Percentiles rank a stretch among this genome's conserved stretches.
phyloP scores from a whole-genome alignment of 2,113 vertebrate genomes.

The Labeo catla region DNA sequence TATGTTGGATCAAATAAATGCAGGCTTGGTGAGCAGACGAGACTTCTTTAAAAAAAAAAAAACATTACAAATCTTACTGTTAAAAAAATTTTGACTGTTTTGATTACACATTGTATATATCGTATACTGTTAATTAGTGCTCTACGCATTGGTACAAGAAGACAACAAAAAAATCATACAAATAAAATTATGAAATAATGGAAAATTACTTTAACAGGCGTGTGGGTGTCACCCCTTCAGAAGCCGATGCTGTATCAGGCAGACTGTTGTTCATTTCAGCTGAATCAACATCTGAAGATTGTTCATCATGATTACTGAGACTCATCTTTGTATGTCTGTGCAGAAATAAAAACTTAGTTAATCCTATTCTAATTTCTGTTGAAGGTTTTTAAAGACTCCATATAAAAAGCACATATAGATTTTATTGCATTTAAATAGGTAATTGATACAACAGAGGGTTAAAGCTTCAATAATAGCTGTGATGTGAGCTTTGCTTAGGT shows the following conservation, averaged over 20 bases:
- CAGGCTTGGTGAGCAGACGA: too few relatives aligned
- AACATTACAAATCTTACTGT: too few relatives aligned
- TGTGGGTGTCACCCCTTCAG: conserved; percentile 47
- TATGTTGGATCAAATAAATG: too few relatives aligned
- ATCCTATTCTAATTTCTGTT: not conserved
- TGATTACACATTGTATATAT: not conserved
- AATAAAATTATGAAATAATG: not conserved
- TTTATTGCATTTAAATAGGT: not conserved
- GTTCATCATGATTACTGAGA: conserved; percentile 38
- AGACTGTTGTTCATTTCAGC: conserved; percentile 46
- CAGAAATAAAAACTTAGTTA: not conserved
- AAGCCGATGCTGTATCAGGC: conserved; percentile 34
- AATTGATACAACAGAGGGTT: not conserved
- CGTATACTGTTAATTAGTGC: not conserved
- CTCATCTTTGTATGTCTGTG: conserved; percentile 63
- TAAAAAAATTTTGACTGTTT: too few relatives aligned
- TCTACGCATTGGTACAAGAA: not conserved
- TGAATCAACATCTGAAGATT: conserved; percentile 53
- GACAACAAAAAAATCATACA: not conserved
- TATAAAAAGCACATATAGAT: not conserved
- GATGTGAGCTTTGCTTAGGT: not conserved
- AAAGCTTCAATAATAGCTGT: not conserved
- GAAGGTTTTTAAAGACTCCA: not conserved
- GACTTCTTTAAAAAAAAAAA: too few relatives aligned
- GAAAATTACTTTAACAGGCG: conserved; percentile 72